Evolutionary conservation across 2,113 vertebrate genomes (phyloP).

Genomic region (Dolichotis patagonum): DNA sequence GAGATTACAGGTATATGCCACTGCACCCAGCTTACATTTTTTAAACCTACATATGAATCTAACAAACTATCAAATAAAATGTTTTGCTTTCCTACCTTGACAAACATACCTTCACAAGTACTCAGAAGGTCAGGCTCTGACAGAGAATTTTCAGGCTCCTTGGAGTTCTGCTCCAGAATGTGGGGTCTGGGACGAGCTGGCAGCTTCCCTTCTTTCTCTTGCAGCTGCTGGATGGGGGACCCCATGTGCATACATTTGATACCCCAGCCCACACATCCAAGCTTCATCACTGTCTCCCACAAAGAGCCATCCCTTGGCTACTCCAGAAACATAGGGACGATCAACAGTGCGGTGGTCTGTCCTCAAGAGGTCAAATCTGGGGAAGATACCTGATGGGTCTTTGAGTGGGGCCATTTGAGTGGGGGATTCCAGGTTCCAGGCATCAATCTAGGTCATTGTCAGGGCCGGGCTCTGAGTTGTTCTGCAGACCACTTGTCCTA

Average conservation of each 20-base stretch:
- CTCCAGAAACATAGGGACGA: background rate
- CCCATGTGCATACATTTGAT: background rate
- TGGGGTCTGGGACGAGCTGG: background rate
- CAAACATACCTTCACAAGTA: background rate
- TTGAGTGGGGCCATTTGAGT: background rate
- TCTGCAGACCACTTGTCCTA: background rate
- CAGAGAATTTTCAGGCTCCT: background rate
- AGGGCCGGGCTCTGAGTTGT: background rate
- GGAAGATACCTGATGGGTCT: background rate
- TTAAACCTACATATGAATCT: background rate
- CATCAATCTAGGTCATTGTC: background rate
- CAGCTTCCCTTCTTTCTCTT: background rate
- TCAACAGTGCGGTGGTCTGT: background rate
- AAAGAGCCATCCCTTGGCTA: background rate
- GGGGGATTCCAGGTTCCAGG: background rate
- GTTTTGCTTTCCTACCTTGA: background rate
- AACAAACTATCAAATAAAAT: background rate
- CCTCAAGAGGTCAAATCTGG: background rate
- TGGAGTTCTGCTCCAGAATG: background rate
- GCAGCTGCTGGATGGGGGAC: background rate
- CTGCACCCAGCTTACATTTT: background rate
- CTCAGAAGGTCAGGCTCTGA: background rate
- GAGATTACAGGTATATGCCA: background rate
- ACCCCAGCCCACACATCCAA: background rate
- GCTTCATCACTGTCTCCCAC: background rate